Evolutionary conservation across 1,140 invertebrate species (phyloP).

Genomic region (Bombus waltoni): DNA sequence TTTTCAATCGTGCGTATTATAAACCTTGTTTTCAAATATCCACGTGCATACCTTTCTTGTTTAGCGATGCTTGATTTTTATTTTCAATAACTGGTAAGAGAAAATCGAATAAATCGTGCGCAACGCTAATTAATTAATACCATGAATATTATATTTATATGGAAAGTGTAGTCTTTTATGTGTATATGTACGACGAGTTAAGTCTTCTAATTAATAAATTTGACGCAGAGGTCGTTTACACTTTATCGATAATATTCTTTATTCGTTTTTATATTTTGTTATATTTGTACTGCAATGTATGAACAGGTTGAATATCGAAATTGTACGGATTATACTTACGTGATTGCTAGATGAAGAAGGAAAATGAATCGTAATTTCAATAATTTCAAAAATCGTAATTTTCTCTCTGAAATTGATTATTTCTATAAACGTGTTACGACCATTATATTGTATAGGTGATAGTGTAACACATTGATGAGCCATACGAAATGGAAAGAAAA

Average conservation of each 20-base stretch:
- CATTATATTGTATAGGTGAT: neutral
- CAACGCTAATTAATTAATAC: no score
- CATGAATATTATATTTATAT: no score
- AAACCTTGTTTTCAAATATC: neutral
- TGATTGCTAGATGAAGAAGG: neutral
- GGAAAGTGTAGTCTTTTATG: no score
- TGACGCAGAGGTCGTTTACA: neutral
- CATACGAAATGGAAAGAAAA: neutral
- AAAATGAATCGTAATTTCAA: neutral
- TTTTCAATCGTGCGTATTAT: neutral
- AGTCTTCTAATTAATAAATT: neutral
- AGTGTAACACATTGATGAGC: neutral
- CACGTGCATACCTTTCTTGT: no score
- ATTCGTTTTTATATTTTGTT: neutral
- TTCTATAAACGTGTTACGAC: neutral
- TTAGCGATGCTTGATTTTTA: no score
- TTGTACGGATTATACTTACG: no score
- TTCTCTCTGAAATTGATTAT: neutral
- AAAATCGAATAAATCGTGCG: no score
- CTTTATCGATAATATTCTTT: neutral
- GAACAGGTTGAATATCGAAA: neutral
- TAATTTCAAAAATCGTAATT: no score
- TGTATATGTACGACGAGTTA: no score
- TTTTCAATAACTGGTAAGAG: no score
- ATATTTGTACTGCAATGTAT: neutral